Base-by-base conservation (phyloP, 2,113 vertebrate genomes). In the Heterotilapia buettikoferi region DNA sequence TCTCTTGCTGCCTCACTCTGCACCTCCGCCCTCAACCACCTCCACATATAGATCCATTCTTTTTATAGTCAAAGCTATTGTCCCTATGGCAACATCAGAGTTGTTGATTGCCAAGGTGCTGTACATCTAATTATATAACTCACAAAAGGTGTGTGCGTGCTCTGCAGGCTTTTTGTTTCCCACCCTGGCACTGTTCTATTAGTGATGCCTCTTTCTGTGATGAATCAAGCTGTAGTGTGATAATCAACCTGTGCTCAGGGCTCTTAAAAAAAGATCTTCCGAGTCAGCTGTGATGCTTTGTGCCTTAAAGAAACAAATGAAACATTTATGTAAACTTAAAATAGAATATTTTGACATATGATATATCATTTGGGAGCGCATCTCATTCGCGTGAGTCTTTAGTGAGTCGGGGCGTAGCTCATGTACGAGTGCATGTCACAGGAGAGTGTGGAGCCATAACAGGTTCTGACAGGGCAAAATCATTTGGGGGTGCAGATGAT, bases 21-120 rank as follows among this genome's bases (percentile, higher is more conserved):
- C 94, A 94, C 93, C 92, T 96, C 93, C 91, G 86, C 94, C 92
- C 86, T 91, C 92, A 80, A 52, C 88, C 91, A 84, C 94, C 93
- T 93, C 86, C 93, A 86, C 91, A 87, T 93, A 95, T 94, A 90
- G 93, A 95, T 93, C 86, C 86, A 87, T 88, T 93, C 92, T 94
- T 95, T 95, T 95, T 93, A 95, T 94, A 93, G 94, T 90, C 86
- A 89, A 89, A 86, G 89, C 89, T 82, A 83, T 90, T 91, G 92
- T 95, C 94, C 94, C 92, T 91, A 95, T 94, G 91, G 93, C 86
- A 95, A 92, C 93, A 86, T 93, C 89, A 84, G 89, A 91, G 92
- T 91, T 94, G 94, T 93, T 95, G 94, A 96, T 95, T 95, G 94
- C 93, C 92, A 88, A 90, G 89, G 83, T 93, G 90, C 93, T 89